Percentiles rank a stretch among this genome's conserved stretches.
These are phyloP conservation scores for Dermatemys mawii DNA, from an alignment of 2,113 vertebrate species.

Conservation along the genomic window DNA sequence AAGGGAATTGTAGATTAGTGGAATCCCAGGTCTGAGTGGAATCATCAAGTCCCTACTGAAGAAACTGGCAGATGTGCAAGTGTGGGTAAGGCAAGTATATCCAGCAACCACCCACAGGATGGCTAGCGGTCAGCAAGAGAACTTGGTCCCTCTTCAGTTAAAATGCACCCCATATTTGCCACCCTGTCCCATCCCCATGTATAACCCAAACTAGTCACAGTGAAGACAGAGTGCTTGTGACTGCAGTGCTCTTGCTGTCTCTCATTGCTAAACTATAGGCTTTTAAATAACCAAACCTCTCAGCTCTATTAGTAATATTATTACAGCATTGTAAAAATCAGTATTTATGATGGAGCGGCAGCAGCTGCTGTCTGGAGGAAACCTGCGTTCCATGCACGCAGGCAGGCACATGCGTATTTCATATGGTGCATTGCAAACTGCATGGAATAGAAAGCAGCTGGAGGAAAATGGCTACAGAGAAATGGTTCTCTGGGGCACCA, in stretches of 20 bases:
- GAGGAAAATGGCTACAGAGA: conserved; percentile 72
- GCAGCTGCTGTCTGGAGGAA: conserved; percentile 42
- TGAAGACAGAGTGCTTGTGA: background rate
- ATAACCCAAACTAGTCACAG: background rate
- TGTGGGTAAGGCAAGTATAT: background rate
- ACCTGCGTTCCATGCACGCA: conserved; percentile 14
- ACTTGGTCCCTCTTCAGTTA: background rate
- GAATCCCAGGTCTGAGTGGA: background rate
- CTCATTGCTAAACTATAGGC: background rate
- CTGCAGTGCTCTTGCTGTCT: background rate
- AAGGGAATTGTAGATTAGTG: background rate
- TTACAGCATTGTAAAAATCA: conserved; percentile 16
- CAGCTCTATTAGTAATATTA: conserved; percentile 33
- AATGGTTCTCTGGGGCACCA: conserved; percentile 74
- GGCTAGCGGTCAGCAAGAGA: background rate
- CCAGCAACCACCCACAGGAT: background rate
- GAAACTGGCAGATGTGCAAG: background rate
- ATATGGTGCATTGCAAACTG: conserved; percentile 53
- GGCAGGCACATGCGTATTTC: conserved; percentile 59
- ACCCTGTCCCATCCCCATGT: background rate
- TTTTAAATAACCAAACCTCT: conserved; percentile 42
- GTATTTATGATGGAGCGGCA: background rate
- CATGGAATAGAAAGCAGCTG: conserved; percentile 72
- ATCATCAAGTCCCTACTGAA: background rate
- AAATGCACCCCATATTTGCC: background rate